Base-by-base conservation (phyloP, 2,113 vertebrate species). In the Haemorhous mexicanus region DNA sequence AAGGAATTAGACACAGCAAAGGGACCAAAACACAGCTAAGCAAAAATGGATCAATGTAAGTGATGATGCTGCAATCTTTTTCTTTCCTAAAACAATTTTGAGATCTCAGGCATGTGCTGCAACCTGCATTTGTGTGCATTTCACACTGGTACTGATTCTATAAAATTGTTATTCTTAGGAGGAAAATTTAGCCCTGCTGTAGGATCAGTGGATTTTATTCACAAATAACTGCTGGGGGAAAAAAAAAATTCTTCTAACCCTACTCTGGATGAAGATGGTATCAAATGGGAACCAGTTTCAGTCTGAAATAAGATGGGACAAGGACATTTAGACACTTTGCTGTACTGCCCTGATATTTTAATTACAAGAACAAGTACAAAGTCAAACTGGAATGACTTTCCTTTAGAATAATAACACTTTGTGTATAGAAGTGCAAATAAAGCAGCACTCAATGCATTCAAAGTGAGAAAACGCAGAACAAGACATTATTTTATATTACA, bases 11-110 rank as follows among this genome's bases (percentile, higher is more conserved):
- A 88, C 53, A 81, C 6, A 66, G 58, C 75, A 88, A 13, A 13
- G 39, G n/a, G 41, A 93, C 47, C 88, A 92, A 93, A 88, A 94
- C 88, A 93, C 41, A 94, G 83, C 79, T 27, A 95, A 93, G 68
- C 85, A 93, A 81, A 90, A 96, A 50, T 67, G 72, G 85, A 90
- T 90, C 72, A 90, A 84, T 47, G 37, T 21, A 81, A 84, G 32
- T 93, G 93, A 95, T 94, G 91, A 95, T 52, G 50, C n/a, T 85
- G 68, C 79, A 90, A 8, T 89, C 62, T 90, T 76, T 84, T 96
- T 90, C 86, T 95, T 56, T 76, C n/a, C 70, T 56, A 88, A 26
- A 82, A 77, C 41, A 83, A 81, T 86, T 93, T 75, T 64, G 83
- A 81, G 52, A 90, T 86, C 66, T 64, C 56, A 84, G 56, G 85